A percentile compares a stretch with the other conserved stretches of the same genome.
phyloP scores from a whole-genome alignment of 2,888 invertebrate genomes.

The Thelaira solivaga region DNA sequence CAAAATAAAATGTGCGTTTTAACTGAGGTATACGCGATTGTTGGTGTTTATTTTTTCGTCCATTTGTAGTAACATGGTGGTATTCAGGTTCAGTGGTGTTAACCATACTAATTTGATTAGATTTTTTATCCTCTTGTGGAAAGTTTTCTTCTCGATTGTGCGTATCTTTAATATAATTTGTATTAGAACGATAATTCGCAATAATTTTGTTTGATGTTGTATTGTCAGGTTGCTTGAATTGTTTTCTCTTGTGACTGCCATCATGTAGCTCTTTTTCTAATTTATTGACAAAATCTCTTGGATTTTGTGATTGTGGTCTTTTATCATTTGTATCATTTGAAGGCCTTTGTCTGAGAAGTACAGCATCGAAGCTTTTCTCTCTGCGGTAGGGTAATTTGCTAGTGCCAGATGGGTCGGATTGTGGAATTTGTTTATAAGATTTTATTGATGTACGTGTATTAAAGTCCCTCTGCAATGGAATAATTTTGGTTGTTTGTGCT shows the following conservation, averaged over 20 bases:
- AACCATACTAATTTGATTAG: background rate
- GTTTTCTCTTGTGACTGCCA: background rate
- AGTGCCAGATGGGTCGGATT: background rate
- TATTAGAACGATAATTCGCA: background rate
- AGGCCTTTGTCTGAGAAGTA: conserved; percentile 60
- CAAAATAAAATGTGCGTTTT: conserved; percentile 85
- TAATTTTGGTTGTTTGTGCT: background rate
- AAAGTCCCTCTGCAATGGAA: background rate
- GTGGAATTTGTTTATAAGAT: background rate
- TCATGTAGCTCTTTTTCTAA: too few species aligned
- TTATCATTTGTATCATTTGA: background rate
- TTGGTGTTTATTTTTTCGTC: background rate
- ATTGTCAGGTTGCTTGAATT: background rate
- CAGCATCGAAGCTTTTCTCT: conserved; percentile 69
- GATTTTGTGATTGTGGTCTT: background rate
- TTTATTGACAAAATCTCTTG: background rate
- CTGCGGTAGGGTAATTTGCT: conserved; percentile 60
- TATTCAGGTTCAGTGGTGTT: background rate
- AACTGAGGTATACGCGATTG: conserved; percentile 66
- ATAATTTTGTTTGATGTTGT: background rate
- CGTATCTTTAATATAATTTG: background rate
- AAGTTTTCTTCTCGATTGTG: background rate
- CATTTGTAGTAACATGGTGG: background rate
- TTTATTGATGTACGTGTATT: background rate
- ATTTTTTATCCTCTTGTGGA: background rate